These are phyloP conservation scores for Bufotes viridis DNA, from an alignment of 2,797 vertebrate genomes.

Conservation along the genomic window DNA sequence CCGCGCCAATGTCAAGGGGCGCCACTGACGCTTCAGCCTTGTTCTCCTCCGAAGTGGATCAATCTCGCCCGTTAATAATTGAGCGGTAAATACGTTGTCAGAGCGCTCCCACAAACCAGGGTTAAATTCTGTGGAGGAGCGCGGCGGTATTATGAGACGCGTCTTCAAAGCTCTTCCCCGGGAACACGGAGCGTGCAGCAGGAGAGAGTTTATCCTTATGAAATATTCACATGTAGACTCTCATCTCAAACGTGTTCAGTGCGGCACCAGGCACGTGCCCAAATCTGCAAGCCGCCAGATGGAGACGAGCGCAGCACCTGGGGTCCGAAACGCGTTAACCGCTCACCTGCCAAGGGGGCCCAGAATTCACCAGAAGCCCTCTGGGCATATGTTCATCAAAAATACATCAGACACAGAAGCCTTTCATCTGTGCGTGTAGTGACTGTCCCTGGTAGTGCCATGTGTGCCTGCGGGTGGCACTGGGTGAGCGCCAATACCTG, in stretches of 20 bases:
- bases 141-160: neutral
- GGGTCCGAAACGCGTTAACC: conserved; percentile 11
- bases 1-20: neutral
- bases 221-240: conserved; percentile 41
- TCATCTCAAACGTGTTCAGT: neutral
- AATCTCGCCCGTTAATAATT: conserved; percentile 20
- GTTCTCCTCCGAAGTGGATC: neutral
- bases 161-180: conserved; percentile 1
- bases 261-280: neutral
- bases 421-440: neutral
- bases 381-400: conserved; percentile 7
- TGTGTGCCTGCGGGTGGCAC: conserved; percentile 20
- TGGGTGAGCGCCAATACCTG: neutral
- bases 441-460: neutral
- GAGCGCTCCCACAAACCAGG: neutral
- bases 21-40: no score
- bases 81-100: neutral
- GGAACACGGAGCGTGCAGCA: neutral
- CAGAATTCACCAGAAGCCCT: neutral
- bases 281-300: conserved; percentile 16
- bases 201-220: conserved; percentile 40
- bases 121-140: conserved; percentile 24
- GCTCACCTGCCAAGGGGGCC: neutral
- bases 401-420: conserved; percentile 11
- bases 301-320: conserved; percentile 25